Evolutionary conservation across 2,888 invertebrate genomes (phyloP).

Genomic region (Drosophila pegasa): DNA sequence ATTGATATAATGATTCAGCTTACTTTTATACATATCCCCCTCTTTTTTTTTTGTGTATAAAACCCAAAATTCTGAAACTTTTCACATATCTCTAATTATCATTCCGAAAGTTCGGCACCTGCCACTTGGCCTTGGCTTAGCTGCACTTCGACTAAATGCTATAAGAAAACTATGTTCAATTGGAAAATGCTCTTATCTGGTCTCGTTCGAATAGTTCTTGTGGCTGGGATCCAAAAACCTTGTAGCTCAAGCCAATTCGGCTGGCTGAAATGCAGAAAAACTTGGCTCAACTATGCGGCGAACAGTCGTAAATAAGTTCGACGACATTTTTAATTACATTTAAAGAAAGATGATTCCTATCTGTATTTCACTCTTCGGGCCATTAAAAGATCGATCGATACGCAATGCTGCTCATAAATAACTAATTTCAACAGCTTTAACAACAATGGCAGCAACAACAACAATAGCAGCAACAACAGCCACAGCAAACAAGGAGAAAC

Average conservation of each 20-base stretch:
- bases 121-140: not conserved
- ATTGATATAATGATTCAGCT: too few relatives aligned
- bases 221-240: conserved; percentile 3
- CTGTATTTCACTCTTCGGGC: conserved; percentile 5
- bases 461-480: conserved; percentile 29
- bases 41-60: too few relatives aligned
- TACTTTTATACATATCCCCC: too few relatives aligned
- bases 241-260: conserved; percentile 18
- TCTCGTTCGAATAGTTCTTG: not conserved
- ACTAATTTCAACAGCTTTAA: conserved; percentile 55
- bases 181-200: not conserved
- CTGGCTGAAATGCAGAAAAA: conserved; percentile 39
- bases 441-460: conserved; percentile 23
- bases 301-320: conserved; percentile 80
- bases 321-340: conserved; percentile 80
- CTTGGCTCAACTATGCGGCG: conserved; percentile 64
- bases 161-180: conserved; percentile 3
- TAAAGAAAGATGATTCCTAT: conserved; percentile 55
- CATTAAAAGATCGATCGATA: conserved; percentile 74
- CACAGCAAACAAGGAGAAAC: conserved; percentile 55
- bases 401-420: conserved; percentile 71
- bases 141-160: not conserved
- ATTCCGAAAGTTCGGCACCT: not conserved
- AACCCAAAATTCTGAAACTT: not conserved
- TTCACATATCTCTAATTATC: not conserved